These are phyloP conservation scores for Otocyon megalotis DNA, from an alignment of 2,113 vertebrate genomes.

Conservation along the genomic window DNA sequence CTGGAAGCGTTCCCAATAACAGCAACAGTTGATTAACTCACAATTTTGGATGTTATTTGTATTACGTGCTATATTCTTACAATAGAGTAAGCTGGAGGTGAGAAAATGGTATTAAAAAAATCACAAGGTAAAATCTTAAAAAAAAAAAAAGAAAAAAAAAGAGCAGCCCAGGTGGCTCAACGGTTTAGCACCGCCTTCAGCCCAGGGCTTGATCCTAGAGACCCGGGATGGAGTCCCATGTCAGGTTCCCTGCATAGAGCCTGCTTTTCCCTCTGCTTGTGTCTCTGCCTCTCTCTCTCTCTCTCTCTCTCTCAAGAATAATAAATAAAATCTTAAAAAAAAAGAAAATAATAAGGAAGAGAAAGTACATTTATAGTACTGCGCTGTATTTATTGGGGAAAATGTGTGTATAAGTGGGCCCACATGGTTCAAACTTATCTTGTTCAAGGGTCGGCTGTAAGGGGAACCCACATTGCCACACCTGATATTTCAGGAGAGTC, in stretches of 20 bases:
- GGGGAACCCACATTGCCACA: not conserved
- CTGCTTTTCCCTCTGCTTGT: no score
- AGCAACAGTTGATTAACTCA: not conserved
- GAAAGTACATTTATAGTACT: not conserved
- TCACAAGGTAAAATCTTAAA: not conserved
- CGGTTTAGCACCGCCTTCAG: no score
- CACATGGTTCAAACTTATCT: not conserved
- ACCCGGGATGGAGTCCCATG: no score
- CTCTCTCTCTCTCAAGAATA: no score
- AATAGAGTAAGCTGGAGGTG: not conserved
- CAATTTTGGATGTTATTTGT: not conserved
- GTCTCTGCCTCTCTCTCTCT: no score
- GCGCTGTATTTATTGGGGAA: not conserved
- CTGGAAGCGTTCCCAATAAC: not conserved
- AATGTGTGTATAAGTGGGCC: not conserved
- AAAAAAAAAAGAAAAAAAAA: no score
- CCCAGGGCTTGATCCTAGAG: no score
- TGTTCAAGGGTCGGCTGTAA: not conserved
- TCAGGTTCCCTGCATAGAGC: no score
- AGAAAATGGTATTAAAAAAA: not conserved
- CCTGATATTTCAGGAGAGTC: not conserved
- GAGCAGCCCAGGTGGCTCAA: no score
- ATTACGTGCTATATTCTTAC: not conserved
- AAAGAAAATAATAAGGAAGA: not conserved
- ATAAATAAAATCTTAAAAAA: no score